Percentiles rank a stretch among this genome's conserved stretches.
These are phyloP conservation scores for Abrostola tripartita DNA, from an alignment of 2,888 invertebrate species.

Conservation along the genomic window DNA sequence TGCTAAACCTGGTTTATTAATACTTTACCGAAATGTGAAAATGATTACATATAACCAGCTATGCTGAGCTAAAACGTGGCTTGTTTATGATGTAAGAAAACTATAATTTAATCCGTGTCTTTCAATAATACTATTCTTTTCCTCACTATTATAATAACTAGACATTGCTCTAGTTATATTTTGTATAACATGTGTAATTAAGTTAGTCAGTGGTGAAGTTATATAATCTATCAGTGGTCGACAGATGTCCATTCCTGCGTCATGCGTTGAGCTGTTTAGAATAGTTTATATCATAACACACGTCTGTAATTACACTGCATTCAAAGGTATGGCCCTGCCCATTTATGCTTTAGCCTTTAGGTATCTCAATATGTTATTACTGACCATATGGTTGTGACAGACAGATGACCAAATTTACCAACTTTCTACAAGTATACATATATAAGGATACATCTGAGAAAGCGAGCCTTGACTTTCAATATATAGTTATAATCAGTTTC, in stretches of 20 bases:
- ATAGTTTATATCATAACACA: constrained; percentile 34
- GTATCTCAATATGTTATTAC: constrained; percentile 54
- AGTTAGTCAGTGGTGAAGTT: constrained; percentile 25
- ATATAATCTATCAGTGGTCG: constrained; percentile 33
- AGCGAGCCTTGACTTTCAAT: constrained; percentile 26
- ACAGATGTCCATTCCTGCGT: constrained; percentile 40
- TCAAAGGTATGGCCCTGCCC: constrained; percentile 49
- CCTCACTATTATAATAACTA: no score
- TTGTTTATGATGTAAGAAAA: no score
- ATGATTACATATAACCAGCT: no score
- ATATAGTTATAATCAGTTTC: constrained; percentile 16
- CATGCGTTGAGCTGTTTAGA: constrained; percentile 33
- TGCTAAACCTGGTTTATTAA: no score
- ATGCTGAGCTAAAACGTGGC: no score
- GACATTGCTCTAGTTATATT: not conserved
- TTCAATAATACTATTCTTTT: not conserved
- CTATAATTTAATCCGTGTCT: not conserved
- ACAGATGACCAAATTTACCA: constrained; percentile 61
- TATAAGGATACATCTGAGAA: constrained; percentile 37
- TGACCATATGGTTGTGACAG: constrained; percentile 61
- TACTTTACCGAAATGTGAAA: no score
- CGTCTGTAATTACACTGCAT: constrained; percentile 50
- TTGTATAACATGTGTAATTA: constrained; percentile 26
- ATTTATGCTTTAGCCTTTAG: constrained; percentile 52
- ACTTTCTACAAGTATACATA: constrained; percentile 56